These are phyloP conservation scores for Steinernema hermaphroditum DNA, from an alignment of 2,888 invertebrate genomes.

Conservation along the genomic window DNA sequence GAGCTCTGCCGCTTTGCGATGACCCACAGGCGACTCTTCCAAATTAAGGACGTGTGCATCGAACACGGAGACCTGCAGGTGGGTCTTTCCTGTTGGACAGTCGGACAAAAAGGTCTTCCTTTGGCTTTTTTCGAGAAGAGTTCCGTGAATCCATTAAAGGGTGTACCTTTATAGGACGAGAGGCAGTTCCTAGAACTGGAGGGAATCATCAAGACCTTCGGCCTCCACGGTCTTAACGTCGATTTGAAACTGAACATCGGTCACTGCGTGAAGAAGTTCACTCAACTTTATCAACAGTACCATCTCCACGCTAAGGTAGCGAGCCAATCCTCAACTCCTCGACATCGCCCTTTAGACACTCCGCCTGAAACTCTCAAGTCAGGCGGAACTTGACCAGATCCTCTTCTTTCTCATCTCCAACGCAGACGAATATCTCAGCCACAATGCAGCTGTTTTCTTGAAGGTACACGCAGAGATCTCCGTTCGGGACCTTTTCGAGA, in stretches of 20 bases:
- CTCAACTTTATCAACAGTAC: not conserved
- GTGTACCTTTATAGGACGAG: not conserved
- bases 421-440: not conserved
- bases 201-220: not conserved
- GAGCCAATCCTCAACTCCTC: not conserved
- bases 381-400: not conserved
- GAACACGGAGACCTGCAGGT: conserved; percentile 3
- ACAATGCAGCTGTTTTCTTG: not conserved
- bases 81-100: too few species aligned
- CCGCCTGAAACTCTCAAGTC: not conserved
- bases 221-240: not conserved
- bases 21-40: not conserved
- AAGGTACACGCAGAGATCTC: not conserved
- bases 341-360: not conserved
- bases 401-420: not conserved
- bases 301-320: not conserved
- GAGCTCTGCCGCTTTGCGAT: not conserved
- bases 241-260: not conserved
- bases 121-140: too few species aligned
- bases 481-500: not conserved
- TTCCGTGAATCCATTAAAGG: too few species aligned
- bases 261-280: not conserved
- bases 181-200: not conserved
- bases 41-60: not conserved
- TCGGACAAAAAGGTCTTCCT: too few species aligned